These are phyloP conservation scores for Brachionus calyciflorus DNA, from an alignment of 1,140 invertebrate species.

Conservation along the genomic window DNA sequence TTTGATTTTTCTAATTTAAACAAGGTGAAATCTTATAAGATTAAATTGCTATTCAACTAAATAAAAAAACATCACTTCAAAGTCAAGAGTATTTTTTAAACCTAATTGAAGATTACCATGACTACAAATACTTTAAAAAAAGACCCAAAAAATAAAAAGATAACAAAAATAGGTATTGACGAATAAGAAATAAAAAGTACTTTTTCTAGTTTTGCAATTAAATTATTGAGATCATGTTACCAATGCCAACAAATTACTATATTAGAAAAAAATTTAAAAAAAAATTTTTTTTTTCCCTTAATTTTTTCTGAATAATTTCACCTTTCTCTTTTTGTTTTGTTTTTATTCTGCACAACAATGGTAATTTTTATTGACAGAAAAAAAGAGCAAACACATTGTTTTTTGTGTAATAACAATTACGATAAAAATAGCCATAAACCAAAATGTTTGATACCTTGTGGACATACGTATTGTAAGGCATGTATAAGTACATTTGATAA, in stretches of 20 bases:
- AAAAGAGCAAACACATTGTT: conserved; percentile 3
- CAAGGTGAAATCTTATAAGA: too few species aligned
- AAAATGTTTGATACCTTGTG: conserved; percentile 39
- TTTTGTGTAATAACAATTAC: conserved; percentile 4
- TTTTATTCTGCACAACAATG: background rate
- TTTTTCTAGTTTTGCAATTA: too few species aligned
- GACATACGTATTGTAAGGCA: conserved; percentile 25
- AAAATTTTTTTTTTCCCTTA: background rate
- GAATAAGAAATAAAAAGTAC: too few species aligned
- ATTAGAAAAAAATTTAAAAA: background rate
- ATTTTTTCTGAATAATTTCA: background rate
- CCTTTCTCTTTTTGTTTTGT: background rate
- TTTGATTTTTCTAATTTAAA: too few species aligned
- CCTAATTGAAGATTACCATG: too few species aligned
- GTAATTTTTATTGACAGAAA: conserved; percentile 27
- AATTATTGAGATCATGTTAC: background rate
- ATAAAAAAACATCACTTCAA: too few species aligned
- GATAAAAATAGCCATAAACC: background rate
- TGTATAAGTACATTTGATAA: background rate
- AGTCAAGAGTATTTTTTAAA: too few species aligned
- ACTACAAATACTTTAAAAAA: too few species aligned
- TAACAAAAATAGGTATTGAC: too few species aligned
- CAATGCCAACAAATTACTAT: conserved; percentile 31
- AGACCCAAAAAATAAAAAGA: too few species aligned
- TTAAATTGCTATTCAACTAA: too few species aligned